Evolutionary conservation across 64 coral and sea anemone genomes (phyloP), one percentile per base, ranked within the genome.

Genomic region (Dendronephthya gigantea): DNA sequence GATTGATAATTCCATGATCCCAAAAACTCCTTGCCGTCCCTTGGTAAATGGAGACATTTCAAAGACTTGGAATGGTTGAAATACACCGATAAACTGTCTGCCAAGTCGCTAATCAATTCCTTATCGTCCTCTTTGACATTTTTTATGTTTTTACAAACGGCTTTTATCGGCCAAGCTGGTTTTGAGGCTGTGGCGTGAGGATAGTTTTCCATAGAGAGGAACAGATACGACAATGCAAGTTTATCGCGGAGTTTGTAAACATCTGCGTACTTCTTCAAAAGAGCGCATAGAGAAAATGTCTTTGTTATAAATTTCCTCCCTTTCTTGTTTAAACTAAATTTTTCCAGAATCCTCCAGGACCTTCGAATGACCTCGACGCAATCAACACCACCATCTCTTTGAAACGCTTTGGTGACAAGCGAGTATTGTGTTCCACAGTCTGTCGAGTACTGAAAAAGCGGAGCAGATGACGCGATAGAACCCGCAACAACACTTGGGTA

Each of bases 1-100:
- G 72, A 79, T 79, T 79, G 72, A 79, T 79, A 79, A 39, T 79
- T 79, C 72, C 72, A 79, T 9, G 72, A 34, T 39, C 72, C 72
- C 15, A 79, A 19, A 35, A 79, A 36, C 36, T 79, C 72, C 36
- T 79, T 79, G 30, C 72, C 72, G 28, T 79, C 22, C 15, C 22
- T 34, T 39, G 72, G 72, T 79, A 79, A 2, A 79, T 35, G 72
- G 14, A 79, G 72, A 39, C 72, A 79, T 79, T 79, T 79, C 32
- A 79, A 79, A 36, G 72, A 79, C 29, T 39, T 79, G 1, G 72
- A 79, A 19, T 79, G 72, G 29, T 79, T 79, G 72, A 79, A 79
- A 34, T 79, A 79, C 1, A 79, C 72, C 15, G 29, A 79, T 79
- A 79, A 35, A 33, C 72, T 33, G 2, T 79, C 14, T 4, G 72